Percentiles rank a stretch among this genome's conserved stretches.
Conservation (phyloP, 2,888 invertebrate species). For the Pollenia labialis region DNA sequence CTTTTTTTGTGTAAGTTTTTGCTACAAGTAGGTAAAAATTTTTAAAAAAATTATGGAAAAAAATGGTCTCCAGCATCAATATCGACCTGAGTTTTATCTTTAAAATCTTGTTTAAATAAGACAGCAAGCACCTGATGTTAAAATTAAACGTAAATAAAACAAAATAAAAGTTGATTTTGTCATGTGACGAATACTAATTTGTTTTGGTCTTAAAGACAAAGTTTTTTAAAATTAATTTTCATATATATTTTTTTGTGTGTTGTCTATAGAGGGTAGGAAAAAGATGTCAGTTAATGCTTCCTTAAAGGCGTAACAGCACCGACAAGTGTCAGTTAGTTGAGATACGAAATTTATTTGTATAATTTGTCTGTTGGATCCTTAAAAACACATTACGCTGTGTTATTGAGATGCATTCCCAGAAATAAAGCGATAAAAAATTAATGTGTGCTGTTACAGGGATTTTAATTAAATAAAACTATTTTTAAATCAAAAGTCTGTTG, state of each 20-base stretch:
- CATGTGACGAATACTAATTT: slow-evolving; percentile 72
- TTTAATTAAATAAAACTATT: slow-evolving; percentile 42
- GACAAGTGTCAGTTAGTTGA: slow-evolving; percentile 59
- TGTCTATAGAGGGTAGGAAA: background rate
- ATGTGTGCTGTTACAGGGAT: background rate
- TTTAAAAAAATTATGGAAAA: background rate
- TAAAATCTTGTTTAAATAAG: slow-evolving; percentile 44
- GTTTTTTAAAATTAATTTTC: slow-evolving; percentile 40
- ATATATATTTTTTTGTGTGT: background rate
- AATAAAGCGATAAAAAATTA: background rate
- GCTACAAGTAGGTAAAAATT: too few species aligned
- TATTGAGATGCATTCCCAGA: slow-evolving; percentile 44
- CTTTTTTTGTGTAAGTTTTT: background rate
- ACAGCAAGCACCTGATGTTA: slow-evolving; percentile 33
- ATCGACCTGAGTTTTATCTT: slow-evolving; percentile 27
- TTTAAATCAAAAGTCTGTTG: slow-evolving; percentile 35
- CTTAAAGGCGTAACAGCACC: slow-evolving; percentile 16
- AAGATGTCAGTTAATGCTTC: background rate
- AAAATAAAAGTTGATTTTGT: slow-evolving; percentile 38
- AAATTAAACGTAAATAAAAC: slow-evolving; percentile 31
- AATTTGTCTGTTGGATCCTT: slow-evolving; percentile 57
- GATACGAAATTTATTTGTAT: slow-evolving; percentile 37
- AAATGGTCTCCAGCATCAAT: background rate
- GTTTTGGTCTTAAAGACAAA: slow-evolving; percentile 52
- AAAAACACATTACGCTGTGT: slow-evolving; percentile 33